These are phyloP conservation scores for Atlantisia rogersi DNA, from an alignment of 2,113 vertebrate genomes.

Conservation along the genomic window DNA sequence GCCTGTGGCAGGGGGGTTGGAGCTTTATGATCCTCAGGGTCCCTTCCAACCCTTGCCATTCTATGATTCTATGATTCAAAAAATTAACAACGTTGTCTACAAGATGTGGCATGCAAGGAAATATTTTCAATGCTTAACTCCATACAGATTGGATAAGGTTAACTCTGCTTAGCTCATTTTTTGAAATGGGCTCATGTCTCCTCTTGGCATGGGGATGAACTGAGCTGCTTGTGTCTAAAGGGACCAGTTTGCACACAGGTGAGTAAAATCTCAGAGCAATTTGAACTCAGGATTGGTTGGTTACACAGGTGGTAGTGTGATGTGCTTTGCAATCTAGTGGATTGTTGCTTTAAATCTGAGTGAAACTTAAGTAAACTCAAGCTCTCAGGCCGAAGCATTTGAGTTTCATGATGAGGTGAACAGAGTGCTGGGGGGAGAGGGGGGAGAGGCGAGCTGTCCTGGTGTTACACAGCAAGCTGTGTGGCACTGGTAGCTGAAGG, in stretches of 20 bases:
- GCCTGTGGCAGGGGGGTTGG: no score
- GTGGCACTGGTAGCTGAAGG: background rate
- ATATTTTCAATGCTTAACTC: background rate
- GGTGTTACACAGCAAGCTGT: background rate
- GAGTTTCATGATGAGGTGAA: background rate
- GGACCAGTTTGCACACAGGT: background rate
- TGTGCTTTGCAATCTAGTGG: background rate
- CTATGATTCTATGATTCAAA: no score
- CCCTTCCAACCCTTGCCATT: no score
- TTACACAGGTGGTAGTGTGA: background rate
- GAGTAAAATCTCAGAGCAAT: background rate
- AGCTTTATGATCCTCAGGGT: no score
- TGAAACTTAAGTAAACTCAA: background rate
- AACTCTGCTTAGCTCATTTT: background rate
- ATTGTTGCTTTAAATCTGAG: background rate
- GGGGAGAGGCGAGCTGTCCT: background rate
- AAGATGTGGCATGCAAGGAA: background rate
- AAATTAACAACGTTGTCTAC: background rate
- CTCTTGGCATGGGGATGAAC: background rate
- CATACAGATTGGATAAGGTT: background rate
- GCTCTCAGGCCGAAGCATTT: background rate
- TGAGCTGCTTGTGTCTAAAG: background rate
- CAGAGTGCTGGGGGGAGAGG: background rate
- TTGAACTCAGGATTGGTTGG: background rate
- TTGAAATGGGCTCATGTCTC: background rate